A percentile compares a stretch with the other conserved stretches of the same genome.
phyloP scores from a whole-genome alignment of 2,797 vertebrate species.

The Chanos chanos region DNA sequence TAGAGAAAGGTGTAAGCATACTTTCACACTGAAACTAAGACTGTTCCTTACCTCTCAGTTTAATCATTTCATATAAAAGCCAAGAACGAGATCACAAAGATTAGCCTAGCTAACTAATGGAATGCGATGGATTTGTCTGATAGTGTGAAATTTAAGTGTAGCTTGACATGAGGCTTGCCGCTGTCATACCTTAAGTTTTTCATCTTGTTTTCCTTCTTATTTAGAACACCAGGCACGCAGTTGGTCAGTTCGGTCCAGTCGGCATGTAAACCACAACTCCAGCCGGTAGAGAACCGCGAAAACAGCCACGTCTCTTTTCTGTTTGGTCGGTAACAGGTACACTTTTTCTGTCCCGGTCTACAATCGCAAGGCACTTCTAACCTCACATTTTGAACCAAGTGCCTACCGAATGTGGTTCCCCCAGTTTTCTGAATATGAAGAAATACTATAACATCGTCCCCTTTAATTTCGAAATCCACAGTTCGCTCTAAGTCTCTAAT shows the following conservation, averaged over 20 bases:
- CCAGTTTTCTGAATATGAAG: conserved; percentile 98
- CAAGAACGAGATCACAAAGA: too few relatives aligned
- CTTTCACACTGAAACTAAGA: too few relatives aligned
- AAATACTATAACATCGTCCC: conserved; percentile 98
- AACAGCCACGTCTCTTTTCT: conserved; percentile 98
- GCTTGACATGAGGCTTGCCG: background rate
- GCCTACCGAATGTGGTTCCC: conserved; percentile 94
- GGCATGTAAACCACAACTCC: conserved; percentile 98
- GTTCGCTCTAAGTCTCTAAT: conserved; percentile 89
- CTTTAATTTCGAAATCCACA: conserved; percentile 94
- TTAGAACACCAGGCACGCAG: conserved; percentile 94
- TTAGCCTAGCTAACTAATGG: too few relatives aligned
- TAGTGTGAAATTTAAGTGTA: too few relatives aligned
- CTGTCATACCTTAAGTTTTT: conserved; percentile 66
- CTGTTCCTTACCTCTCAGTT: too few relatives aligned
- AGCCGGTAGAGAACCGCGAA: conserved; percentile 97
- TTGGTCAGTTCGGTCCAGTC: conserved; percentile 99
- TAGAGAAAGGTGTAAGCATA: too few relatives aligned
- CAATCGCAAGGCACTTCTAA: conserved; percentile 97
- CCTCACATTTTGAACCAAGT: conserved; percentile 96
- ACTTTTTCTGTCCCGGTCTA: conserved; percentile 97
- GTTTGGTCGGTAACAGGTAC: conserved; percentile 98
- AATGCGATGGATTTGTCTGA: too few relatives aligned
- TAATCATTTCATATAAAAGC: too few relatives aligned
- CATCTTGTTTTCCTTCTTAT: conserved; percentile 85